Conservation (phyloP, 2,888 invertebrate genomes). For the Nudaria mundana region DNA sequence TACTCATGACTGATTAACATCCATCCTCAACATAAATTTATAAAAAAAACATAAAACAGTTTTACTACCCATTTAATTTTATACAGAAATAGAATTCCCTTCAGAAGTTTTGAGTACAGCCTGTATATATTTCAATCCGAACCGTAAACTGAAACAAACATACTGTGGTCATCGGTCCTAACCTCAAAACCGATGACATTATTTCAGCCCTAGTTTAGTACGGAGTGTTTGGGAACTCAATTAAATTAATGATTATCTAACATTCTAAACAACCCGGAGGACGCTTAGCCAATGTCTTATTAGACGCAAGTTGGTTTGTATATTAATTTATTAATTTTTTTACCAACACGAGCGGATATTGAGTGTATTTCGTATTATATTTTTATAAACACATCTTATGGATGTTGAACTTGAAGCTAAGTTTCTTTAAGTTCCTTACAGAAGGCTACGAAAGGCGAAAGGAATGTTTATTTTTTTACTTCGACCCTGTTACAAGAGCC, state of each 20-base stretch:
- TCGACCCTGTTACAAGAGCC: no score
- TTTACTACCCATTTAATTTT: no score
- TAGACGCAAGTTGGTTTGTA: conserved; percentile 65
- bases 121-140: not conserved
- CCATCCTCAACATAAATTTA: not conserved
- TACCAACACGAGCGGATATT: no score
- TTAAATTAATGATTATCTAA: conserved; percentile 58
- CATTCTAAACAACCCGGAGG: conserved; percentile 36
- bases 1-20: not conserved
- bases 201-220: conserved; percentile 12
- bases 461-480: no score
- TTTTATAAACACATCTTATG: no score
- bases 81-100: not conserved
- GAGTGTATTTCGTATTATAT: no score
- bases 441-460: no score
- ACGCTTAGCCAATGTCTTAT: conserved; percentile 44
- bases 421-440: no score
- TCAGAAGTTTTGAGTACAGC: not conserved
- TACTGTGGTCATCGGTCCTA: conserved; percentile 4
- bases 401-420: no score
- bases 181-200: conserved; percentile 8
- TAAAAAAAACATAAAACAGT: no score
- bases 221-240: conserved; percentile 48
- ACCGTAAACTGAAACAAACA: not conserved
- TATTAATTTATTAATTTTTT: conserved; percentile 72